Base-by-base conservation (phyloP, 2,113 vertebrate genomes). In the Dinomys branickii region DNA sequence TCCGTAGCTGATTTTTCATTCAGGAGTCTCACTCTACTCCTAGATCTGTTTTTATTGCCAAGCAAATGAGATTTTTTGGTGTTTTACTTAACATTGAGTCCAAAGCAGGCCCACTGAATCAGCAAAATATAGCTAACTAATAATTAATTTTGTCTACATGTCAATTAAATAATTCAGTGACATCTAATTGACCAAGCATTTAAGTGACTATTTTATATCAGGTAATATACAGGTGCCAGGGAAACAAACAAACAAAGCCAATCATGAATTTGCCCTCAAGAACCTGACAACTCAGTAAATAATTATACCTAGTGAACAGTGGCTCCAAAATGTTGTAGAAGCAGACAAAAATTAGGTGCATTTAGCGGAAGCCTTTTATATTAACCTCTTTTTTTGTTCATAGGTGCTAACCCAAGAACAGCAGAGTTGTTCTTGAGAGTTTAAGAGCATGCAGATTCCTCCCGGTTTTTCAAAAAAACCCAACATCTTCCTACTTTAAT, bases 11-110 rank as follows among this genome's bases (percentile, higher is more conserved):
- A 77, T 78, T 82, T 95, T 86, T 44, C 19, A 91, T 86, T 94
- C 84, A 73, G 75, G 54, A 56, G 88, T 77, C 52, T 89, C 38
- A 71, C 16, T 30, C 69, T 6, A 56, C 33, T 35, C 61, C 69
- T 56, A 52, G 26, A 22, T 81, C 61, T 56, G 93, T 94, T 87
- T 81, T 87, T 75, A 47, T 77, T 47, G 52, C 87, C 30, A 52
- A 91, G 80, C 13, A 95, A 95, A 95, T 82, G 54, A 84, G 26
- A 75, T 91, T 24, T 63, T n/a, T 83, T 65, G 11, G 75, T 84
- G 54, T 94, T 96, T 95, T 77, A 71, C 94, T 65, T 77, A 89
- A 97, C 87, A 80, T 33, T n/a, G 47, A 88, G 24, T 50, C 41
- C n/a, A 90, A 69, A 90, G 41, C 9, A 80, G 50, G 65, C 6